These are phyloP conservation scores for Campylomormyrus tamandua DNA, from an alignment of 2,113 vertebrate genomes.

Conservation along the genomic window DNA sequence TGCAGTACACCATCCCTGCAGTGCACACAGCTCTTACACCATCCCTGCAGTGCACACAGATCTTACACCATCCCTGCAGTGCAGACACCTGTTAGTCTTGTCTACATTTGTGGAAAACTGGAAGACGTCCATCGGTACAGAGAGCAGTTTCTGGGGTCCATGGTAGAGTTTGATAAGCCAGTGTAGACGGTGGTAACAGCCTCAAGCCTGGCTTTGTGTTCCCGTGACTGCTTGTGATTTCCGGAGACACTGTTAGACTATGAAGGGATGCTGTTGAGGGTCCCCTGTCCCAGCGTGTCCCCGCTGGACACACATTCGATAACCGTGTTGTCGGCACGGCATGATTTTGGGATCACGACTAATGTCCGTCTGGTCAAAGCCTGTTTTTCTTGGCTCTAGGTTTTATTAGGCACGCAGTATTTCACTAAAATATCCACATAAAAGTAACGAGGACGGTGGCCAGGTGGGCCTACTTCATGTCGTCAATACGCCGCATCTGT, in stretches of 20 bases:
- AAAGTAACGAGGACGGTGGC: neutral
- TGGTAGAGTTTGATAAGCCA: neutral
- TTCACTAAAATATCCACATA: slow-evolving; percentile 5
- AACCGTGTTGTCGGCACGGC: neutral
- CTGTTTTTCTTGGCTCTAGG: slow-evolving; percentile 2
- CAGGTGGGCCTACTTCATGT: neutral
- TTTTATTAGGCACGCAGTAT: neutral
- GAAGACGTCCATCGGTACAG: neutral
- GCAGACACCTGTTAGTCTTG: neutral
- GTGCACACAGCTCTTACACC: too few species aligned
- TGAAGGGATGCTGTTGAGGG: neutral
- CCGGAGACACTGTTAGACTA: neutral
- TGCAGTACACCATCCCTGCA: neutral
- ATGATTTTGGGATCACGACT: neutral
- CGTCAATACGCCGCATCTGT: neutral
- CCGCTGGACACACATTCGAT: neutral
- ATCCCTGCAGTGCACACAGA: neutral
- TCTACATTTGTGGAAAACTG: neutral
- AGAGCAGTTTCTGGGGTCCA: neutral
- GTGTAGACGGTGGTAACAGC: neutral
- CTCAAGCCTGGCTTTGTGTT: neutral
- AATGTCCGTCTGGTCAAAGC: neutral
- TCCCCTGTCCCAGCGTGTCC: neutral
- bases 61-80: too few species aligned
- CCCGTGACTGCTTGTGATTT: neutral